These are phyloP conservation scores for Cydia amplana DNA, from an alignment of 1,140 invertebrate genomes.

Conservation along the genomic window DNA sequence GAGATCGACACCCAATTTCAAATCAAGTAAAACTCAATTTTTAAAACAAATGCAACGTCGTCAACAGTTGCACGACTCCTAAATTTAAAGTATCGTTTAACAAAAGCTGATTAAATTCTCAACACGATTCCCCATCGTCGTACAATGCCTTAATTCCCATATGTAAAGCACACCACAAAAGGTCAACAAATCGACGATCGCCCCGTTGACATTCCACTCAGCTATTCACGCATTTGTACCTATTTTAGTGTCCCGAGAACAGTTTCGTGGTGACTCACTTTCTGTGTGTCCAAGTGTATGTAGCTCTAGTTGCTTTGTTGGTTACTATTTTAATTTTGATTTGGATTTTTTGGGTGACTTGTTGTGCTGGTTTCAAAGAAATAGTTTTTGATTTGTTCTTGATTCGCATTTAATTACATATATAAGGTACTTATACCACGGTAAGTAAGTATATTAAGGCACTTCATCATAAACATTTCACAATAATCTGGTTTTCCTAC, in stretches of 20 bases:
- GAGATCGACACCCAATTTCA: not conserved
- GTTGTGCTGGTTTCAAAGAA: too few species aligned
- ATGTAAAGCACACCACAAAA: conserved; percentile 15
- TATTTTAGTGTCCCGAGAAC: conserved; percentile 18
- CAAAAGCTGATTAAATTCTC: not conserved
- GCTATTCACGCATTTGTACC: conserved; percentile 24
- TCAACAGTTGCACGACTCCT: not conserved
- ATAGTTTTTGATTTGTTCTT: too few species aligned
- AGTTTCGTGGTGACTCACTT: conserved; percentile 13
- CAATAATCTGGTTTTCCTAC: too few species aligned
- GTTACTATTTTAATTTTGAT: too few species aligned
- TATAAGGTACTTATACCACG: too few species aligned
- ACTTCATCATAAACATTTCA: too few species aligned
- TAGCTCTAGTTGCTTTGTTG: not conserved
- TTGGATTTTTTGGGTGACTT: not conserved
- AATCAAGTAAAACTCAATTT: not conserved
- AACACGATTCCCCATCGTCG: not conserved
- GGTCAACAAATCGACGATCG: conserved; percentile 26
- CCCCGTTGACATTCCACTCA: conserved; percentile 23
- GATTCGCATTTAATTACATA: too few species aligned
- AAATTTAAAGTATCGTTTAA: not conserved
- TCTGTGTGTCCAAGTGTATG: not conserved
- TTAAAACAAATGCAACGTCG: not conserved
- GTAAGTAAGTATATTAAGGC: too few species aligned
- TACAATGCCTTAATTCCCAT: conserved; percentile 2